Evolutionary conservation across 1,140 invertebrate genomes (phyloP).

Genomic region (Ostrea edulis): DNA sequence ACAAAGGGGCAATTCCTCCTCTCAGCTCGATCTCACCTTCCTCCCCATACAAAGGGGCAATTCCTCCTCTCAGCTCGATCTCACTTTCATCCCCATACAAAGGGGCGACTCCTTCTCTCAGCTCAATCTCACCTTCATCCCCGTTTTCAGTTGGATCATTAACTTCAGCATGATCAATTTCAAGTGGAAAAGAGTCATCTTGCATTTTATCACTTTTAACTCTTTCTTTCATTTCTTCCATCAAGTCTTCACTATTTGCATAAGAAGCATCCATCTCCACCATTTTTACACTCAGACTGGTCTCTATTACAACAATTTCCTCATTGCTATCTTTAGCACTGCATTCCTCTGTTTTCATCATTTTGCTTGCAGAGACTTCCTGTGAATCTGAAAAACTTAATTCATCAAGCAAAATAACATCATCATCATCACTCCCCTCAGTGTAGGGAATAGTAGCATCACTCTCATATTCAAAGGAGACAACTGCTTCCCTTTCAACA

Average conservation of each 20-base stretch:
- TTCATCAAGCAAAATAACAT: neutral
- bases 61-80: constrained; percentile 33
- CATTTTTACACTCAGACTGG: neutral
- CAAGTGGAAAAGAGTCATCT: neutral
- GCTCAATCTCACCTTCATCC: neutral
- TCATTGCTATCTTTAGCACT: neutral
- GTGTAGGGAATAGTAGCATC: constrained; percentile 43
- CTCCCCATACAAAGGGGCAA: constrained; percentile 33
- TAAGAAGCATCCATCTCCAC: neutral
- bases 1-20: constrained; percentile 42
- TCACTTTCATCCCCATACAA: constrained; percentile 34
- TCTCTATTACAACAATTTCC: neutral
- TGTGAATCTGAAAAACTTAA: neutral
- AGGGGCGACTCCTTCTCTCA: constrained; percentile 39
- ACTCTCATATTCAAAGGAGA: constrained; percentile 36
- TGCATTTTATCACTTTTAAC: neutral
- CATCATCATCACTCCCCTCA: constrained; percentile 32
- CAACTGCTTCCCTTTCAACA: neutral
- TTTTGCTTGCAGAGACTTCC: neutral
- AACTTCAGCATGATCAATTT: neutral
- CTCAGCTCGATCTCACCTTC: constrained; percentile 16
- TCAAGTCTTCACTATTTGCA: neutral
- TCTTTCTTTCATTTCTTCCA: neutral
- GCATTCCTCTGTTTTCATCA: neutral
- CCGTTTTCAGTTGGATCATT: neutral